phyloP scores from a whole-genome alignment of 2,113 vertebrate species.

The Hippoglossus stenolepis region DNA sequence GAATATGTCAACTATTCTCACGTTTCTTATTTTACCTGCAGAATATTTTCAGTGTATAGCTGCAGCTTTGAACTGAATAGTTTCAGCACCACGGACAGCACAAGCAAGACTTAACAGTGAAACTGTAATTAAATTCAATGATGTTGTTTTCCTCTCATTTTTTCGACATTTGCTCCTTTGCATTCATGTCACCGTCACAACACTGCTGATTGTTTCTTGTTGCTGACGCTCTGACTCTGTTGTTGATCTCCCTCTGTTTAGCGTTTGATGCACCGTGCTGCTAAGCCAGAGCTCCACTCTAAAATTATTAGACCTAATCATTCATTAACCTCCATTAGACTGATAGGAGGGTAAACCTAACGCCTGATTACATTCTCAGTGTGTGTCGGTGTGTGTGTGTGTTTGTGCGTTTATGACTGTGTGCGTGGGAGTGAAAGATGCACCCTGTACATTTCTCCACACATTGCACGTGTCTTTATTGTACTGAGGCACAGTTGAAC shows the following conservation, averaged over 20 bases:
- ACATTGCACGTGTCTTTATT: conserved; percentile 48
- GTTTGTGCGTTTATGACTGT: conserved; percentile 2
- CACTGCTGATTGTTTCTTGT: conserved; percentile 27
- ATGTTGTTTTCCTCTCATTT: background rate
- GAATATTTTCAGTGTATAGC: background rate
- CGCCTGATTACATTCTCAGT: conserved; percentile 75
- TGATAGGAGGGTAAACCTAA: conserved; percentile 81
- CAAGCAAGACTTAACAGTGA: background rate
- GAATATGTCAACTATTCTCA: background rate
- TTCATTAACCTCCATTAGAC: conserved; percentile 83
- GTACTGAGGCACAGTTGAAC: conserved; percentile 27
- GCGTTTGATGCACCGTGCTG: conserved; percentile 65
- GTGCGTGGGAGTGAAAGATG: conserved; percentile 35
- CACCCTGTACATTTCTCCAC: conserved; percentile 44
- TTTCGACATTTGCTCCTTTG: background rate
- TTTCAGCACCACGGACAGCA: conserved; percentile 24
- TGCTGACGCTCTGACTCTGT: conserved; percentile 31
- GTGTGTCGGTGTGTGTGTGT: conserved; percentile 14
- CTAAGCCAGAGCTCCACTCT: conserved; percentile 73
- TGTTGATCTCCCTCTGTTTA: conserved; percentile 40
- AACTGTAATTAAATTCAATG: background rate
- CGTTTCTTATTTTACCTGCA: background rate
- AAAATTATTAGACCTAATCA: conserved; percentile 81
- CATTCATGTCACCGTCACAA: background rate
- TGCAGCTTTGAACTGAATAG: background rate